Evolutionary conservation across 2,888 invertebrate species (phyloP).

Genomic region (Dastarcus helophoroides): DNA sequence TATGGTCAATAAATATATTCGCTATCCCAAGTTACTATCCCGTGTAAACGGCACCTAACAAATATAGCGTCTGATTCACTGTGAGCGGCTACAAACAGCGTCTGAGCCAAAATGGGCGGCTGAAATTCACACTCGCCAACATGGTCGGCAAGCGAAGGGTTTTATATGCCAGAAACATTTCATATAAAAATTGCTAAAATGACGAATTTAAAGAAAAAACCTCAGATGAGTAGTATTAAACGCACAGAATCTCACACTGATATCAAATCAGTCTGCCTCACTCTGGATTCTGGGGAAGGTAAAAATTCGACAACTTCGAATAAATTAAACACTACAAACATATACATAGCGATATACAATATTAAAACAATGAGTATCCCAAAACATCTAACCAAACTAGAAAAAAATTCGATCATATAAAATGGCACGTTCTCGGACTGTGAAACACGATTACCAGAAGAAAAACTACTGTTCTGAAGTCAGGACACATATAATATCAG

Average conservation of each 20-base stretch:
- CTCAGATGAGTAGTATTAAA: conserved; percentile 7
- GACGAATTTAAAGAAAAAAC: conserved; percentile 6
- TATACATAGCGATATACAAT: conserved; percentile 5
- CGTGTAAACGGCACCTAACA: too few species aligned
- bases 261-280: conserved; percentile 7
- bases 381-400: too few species aligned
- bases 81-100: conserved; percentile 4
- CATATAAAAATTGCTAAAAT: conserved; percentile 5
- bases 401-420: too few species aligned
- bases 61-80: conserved; percentile 2
- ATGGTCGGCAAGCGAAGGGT: conserved; percentile 5
- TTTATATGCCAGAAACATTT: conserved; percentile 7
- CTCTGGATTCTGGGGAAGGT: neutral
- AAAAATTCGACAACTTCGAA: neutral
- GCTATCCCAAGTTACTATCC: too few species aligned
- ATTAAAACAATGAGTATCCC: too few species aligned
- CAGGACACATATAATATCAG: too few species aligned
- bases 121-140: conserved; percentile 8
- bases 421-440: too few species aligned
- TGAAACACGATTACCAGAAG: too few species aligned
- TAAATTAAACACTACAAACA: conserved; percentile 3
- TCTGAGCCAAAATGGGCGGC: conserved; percentile 5
- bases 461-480: too few species aligned
- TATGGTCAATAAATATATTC: too few species aligned
- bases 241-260: conserved; percentile 7